Conservation (phyloP, 23 tunicate genomes). For the Botrylloides violaceus region DNA sequence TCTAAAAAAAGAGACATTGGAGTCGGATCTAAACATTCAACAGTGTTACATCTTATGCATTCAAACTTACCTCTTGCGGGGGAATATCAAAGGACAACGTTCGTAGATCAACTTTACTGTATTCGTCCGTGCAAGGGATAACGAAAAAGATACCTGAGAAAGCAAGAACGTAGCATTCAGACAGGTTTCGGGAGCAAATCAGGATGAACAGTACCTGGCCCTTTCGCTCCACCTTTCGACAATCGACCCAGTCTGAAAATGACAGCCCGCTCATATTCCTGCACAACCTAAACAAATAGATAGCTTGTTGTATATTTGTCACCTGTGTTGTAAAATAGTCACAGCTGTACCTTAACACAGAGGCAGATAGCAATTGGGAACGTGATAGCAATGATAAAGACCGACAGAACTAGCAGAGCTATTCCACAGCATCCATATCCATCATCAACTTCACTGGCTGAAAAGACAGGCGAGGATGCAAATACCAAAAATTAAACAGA, state of each 20-base stretch:
- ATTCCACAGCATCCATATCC: slow-evolving; percentile 79
- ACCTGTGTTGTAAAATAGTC: background rate
- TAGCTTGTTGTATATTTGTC: background rate
- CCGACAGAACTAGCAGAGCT: slow-evolving; percentile 38
- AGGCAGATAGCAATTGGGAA: slow-evolving; percentile 74
- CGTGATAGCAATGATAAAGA: slow-evolving; percentile 43
- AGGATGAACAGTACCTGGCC: slow-evolving; percentile 55
- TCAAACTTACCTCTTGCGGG: slow-evolving; percentile 60
- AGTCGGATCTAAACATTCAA: background rate
- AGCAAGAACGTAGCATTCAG: background rate
- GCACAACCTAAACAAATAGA: slow-evolving; percentile 63
- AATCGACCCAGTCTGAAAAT: slow-evolving; percentile 81
- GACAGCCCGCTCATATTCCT: slow-evolving; percentile 96
- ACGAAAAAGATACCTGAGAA: slow-evolving; percentile 63
- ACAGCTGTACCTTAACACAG: slow-evolving; percentile 66
- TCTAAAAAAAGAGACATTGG: slow-evolving; percentile 20
- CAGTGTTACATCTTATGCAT: background rate
- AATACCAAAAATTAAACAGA: background rate
- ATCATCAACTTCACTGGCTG: slow-evolving; percentile 58
- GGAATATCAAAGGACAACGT: slow-evolving; percentile 84
- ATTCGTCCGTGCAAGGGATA: slow-evolving; percentile 83
- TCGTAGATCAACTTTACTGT: slow-evolving; percentile 72
- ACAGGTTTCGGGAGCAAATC: background rate
- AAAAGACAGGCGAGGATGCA: slow-evolving; percentile 5
- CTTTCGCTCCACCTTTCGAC: slow-evolving; percentile 89